Percentiles rank a stretch among this genome's conserved stretches.
Evolutionary conservation across 2,113 vertebrate genomes (phyloP).

Genomic region (Scytalopus superciliaris): DNA sequence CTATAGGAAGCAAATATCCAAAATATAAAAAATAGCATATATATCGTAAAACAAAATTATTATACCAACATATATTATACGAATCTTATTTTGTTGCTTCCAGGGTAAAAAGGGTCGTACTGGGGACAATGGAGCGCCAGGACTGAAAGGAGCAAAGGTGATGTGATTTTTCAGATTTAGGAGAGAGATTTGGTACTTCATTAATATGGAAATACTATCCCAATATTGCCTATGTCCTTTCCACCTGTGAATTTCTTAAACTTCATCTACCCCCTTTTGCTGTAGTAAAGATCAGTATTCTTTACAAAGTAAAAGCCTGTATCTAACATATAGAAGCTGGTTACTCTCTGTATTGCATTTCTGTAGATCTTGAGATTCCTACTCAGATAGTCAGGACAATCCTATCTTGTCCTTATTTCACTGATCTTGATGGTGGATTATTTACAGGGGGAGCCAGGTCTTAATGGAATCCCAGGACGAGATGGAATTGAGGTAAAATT

Average conservation of each 20-base stretch:
- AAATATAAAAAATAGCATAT: background rate
- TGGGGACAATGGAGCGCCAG: constrained; percentile 82
- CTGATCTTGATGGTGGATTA: background rate
- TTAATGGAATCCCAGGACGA: constrained; percentile 83
- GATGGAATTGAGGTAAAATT: constrained; percentile 83
- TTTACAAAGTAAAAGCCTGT: background rate
- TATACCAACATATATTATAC: background rate
- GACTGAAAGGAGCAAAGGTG: constrained; percentile 87
- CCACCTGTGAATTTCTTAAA: background rate
- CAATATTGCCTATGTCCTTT: background rate
- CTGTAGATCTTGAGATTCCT: background rate
- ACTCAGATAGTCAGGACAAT: background rate
- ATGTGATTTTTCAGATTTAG: background rate
- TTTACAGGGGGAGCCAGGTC: constrained; percentile 83
- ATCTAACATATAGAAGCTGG: background rate
- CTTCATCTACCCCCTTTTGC: background rate
- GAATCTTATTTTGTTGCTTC: background rate
- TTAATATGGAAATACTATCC: background rate
- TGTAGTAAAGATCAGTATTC: background rate
- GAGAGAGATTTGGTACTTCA: background rate
- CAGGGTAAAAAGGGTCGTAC: constrained; percentile 89
- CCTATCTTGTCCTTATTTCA: background rate
- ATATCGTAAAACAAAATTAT: background rate
- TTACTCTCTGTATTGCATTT: background rate
- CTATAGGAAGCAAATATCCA: background rate